phyloP scores from a whole-genome alignment of 2,888 invertebrate genomes.

The Ophion costatus region DNA sequence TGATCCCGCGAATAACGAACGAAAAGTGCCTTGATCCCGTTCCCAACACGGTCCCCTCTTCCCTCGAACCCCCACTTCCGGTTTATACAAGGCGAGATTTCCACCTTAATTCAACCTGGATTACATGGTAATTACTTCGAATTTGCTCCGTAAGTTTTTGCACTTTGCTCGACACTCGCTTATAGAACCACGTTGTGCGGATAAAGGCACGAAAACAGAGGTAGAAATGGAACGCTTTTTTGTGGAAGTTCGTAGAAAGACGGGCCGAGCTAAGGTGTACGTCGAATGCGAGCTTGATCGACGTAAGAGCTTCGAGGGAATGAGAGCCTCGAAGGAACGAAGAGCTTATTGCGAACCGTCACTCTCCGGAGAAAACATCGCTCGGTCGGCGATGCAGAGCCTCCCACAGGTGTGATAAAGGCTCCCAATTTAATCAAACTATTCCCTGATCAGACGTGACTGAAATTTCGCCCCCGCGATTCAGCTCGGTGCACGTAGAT shows the following conservation, averaged over 20 bases:
- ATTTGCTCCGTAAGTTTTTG: background rate
- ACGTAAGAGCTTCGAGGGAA: background rate
- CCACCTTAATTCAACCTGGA: background rate
- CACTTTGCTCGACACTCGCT: background rate
- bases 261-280: background rate
- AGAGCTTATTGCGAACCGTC: constrained; percentile 19
- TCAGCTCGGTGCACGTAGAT: constrained; percentile 11
- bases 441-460: constrained; percentile 73
- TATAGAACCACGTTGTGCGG: background rate
- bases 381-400: constrained; percentile 2
- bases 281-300: background rate
- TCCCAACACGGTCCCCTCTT: constrained; percentile 44
- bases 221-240: background rate
- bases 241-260: background rate
- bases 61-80: constrained; percentile 18
- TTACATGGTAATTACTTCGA: background rate
- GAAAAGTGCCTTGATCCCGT: constrained; percentile 58
- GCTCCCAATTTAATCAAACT: constrained; percentile 72
- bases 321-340: constrained; percentile 2
- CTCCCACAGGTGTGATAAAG: constrained; percentile 7
- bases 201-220: background rate
- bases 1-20: constrained; percentile 65
- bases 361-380: constrained; percentile 32
- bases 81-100: constrained; percentile 24
- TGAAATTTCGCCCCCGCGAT: constrained; percentile 61